Evolutionary conservation across 2,797 vertebrate genomes (phyloP), one percentile per base, ranked within the genome.

Genomic region (Momotus momota): DNA sequence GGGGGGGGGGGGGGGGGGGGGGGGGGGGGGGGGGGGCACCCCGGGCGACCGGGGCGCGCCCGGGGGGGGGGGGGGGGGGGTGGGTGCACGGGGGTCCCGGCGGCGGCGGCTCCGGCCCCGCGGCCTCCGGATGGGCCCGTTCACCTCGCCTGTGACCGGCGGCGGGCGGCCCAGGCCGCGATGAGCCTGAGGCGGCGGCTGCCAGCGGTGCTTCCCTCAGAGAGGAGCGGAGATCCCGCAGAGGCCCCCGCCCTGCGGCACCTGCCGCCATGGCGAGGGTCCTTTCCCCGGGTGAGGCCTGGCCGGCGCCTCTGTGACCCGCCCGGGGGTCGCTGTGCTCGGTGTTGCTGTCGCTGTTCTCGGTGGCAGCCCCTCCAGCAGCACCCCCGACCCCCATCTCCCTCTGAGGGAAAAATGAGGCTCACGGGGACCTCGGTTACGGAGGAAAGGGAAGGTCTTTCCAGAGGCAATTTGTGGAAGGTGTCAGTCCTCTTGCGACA

Each of bases 351-450:
- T n/a, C 26, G 38, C 19, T 8, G 31, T 12, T 22, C 19, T 67
- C n/a, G 33, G 26, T 9, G 26, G 29, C 35, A 15, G 10, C 35
- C 71, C 16, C 18, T 29, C 14, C 54, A 3, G 48, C 57, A 11
- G n/a, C 55, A 15, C 6, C 12, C 7, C 29, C 6, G 2, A 5
- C 41, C 43, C 22, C 14, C 22, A 1, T 23, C 45, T 16, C 4
- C 45, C 27, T 35, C 58, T 7, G 71, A 57, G 86, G 83, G 73
- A 3, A 10, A 6, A 26, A 2, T 1, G 35, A 38, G 31, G 25
- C 25, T 6, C 1, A 5, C 4, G 15, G 55, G n/a, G 33, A 5
- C 5, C 3, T 2, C 2, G 40, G 33, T 0, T 12, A 1, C 1
- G 35, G 35, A 16, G 45, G 33, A 25, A 7, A 4, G 2, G 51